phyloP scores from a whole-genome alignment of 2,888 invertebrate genomes.

The Drosophila pseudotakahashii region DNA sequence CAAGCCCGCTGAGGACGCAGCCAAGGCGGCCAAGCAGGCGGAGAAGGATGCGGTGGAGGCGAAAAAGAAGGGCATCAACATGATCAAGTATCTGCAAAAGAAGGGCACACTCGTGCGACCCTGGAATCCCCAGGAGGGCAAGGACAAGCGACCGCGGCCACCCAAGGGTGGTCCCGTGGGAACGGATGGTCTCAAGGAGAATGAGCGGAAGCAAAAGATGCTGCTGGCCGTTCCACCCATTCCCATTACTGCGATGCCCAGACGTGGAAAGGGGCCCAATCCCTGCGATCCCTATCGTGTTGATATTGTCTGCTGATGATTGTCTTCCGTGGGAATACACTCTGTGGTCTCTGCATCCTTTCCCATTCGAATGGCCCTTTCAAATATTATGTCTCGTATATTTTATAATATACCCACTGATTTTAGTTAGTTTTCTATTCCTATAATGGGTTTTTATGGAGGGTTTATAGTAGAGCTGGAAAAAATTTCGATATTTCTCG shows the following conservation, averaged over 20 bases:
- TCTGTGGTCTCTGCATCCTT: background rate
- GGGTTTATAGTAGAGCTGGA: too few relatives aligned
- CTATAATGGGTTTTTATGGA: too few relatives aligned
- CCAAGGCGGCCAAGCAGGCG: constrained; percentile 31
- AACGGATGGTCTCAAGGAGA: constrained; percentile 53
- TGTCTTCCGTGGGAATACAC: background rate
- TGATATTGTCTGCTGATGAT: constrained; percentile 2
- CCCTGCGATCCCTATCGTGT: constrained; percentile 13
- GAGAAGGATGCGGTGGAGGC: constrained; percentile 16
- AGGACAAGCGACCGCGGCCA: constrained; percentile 57
- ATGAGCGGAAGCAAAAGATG: constrained; percentile 53
- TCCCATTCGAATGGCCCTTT: background rate
- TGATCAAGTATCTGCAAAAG: constrained; percentile 61
- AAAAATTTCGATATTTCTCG: too few relatives aligned
- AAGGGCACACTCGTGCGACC: constrained; percentile 40
- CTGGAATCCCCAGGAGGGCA: constrained; percentile 57
- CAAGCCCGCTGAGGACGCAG: constrained; percentile 10
- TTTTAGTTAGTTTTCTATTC: too few relatives aligned
- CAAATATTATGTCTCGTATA: background rate
- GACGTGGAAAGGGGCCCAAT: constrained; percentile 20
- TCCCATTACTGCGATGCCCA: constrained; percentile 51
- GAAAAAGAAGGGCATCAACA: constrained; percentile 51
- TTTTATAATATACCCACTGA: background rate
- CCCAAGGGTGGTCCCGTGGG: constrained; percentile 23
- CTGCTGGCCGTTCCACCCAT: constrained; percentile 45